Conservation (phyloP, 92 coral and sea anemone genomes). For the Palythoa grandiflora region DNA sequence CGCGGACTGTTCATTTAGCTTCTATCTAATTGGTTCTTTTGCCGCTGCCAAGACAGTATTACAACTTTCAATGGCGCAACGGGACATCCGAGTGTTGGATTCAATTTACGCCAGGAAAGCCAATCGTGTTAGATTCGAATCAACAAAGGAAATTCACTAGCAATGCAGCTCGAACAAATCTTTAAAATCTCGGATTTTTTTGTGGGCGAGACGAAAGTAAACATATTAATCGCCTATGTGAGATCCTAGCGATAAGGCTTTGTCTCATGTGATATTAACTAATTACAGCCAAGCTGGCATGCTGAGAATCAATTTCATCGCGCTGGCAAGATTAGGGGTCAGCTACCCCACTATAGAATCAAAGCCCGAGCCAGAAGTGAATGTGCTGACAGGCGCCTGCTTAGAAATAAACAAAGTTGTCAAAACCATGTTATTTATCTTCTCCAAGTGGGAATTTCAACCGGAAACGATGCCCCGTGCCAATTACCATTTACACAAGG, state of each 20-base stretch:
- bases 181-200: constrained; percentile 16
- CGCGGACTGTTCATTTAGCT: constrained; percentile 38
- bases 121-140: constrained; percentile 28
- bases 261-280: constrained; percentile 45
- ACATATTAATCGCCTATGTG: constrained; percentile 28
- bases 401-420: neutral
- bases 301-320: constrained; percentile 46
- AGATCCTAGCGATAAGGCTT: constrained; percentile 40
- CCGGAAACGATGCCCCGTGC: constrained; percentile 40
- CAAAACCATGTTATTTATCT: constrained; percentile 19
- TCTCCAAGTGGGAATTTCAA: constrained; percentile 1
- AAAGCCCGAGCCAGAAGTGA: neutral
- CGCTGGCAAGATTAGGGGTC: constrained; percentile 28
- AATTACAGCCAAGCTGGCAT: constrained; percentile 35
- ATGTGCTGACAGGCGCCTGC: neutral
- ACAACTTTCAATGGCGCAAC: constrained; percentile 10
- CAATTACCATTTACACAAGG: constrained; percentile 36
- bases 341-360: neutral
- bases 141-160: constrained; percentile 19
- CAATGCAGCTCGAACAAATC: neutral
- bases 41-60: neutral
- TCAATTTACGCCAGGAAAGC: neutral
- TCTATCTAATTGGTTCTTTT: constrained; percentile 17
- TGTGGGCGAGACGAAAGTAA: constrained; percentile 31
- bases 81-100: constrained; percentile 2